A percentile compares a stretch with the other conserved stretches of the same genome.
Evolutionary conservation across 2,797 vertebrate species (phyloP).

Genomic region (Sebastes kiyomatsui): DNA sequence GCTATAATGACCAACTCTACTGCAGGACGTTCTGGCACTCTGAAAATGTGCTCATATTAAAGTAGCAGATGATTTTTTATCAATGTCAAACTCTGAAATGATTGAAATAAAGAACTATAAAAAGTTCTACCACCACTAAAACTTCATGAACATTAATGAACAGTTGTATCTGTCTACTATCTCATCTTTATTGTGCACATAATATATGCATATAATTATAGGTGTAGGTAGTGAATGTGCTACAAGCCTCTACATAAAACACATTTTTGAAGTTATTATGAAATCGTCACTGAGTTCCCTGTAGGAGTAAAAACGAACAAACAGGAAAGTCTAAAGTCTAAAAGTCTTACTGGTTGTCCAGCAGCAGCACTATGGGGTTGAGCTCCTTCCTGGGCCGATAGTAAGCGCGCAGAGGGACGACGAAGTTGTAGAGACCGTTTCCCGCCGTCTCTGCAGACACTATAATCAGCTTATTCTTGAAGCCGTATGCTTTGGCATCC

Average conservation of each 20-base stretch:
- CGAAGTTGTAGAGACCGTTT: constrained; percentile 97
- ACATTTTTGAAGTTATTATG: neutral
- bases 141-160: neutral
- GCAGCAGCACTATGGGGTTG: constrained; percentile 94
- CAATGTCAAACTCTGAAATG: neutral
- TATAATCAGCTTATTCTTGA: constrained; percentile 98
- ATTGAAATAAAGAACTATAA: neutral
- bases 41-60: neutral
- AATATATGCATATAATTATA: neutral
- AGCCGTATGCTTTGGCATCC: constrained; percentile 97
- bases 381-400: constrained; percentile 97
- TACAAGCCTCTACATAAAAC: neutral
- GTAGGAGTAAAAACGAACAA: neutral
- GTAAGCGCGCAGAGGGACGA: constrained; percentile 96
- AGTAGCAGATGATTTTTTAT: neutral
- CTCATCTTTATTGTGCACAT: neutral
- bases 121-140: neutral
- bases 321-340: accelerated
- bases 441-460: constrained; percentile 97
- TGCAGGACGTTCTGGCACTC: neutral
- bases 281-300: neutral
- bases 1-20: neutral
- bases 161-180: neutral
- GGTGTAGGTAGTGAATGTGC: neutral
- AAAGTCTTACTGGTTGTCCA: constrained; percentile 92